phyloP scores from a whole-genome alignment of 2,888 invertebrate genomes.

The Trissoscelio sp. region DNA sequence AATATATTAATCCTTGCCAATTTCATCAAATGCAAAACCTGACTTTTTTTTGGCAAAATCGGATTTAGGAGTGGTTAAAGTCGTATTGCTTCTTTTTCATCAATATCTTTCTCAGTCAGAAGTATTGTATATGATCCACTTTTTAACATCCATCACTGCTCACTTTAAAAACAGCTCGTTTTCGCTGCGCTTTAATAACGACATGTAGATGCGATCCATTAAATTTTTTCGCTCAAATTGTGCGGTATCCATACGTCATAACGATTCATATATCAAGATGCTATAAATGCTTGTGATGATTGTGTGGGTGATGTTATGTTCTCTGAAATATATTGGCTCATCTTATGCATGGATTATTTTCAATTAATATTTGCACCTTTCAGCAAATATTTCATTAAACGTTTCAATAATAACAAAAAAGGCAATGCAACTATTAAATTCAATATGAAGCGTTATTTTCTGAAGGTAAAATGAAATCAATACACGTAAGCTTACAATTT shows the following conservation, averaged over 20 bases:
- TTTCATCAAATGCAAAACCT: conserved; percentile 23
- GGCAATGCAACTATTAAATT: background rate
- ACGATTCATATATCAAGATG: conserved; percentile 37
- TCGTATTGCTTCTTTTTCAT: conserved; percentile 14
- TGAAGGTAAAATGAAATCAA: too few species aligned
- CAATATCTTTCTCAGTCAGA: conserved; percentile 16
- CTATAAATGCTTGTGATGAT: conserved; percentile 37
- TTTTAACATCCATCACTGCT: conserved; percentile 37
- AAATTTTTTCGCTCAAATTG: conserved; percentile 42
- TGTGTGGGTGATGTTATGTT: conserved; percentile 31
- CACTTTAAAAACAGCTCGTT: conserved; percentile 31
- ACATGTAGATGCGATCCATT: conserved; percentile 48
- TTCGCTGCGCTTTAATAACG: conserved; percentile 44
- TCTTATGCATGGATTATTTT: conserved; percentile 16
- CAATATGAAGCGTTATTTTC: too few species aligned
- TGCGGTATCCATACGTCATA: conserved; percentile 38
- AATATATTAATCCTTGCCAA: conserved; percentile 28
- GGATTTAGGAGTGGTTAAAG: conserved; percentile 1
- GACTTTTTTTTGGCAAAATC: conserved; percentile 2
- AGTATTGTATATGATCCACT: conserved; percentile 23
- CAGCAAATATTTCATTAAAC: background rate
- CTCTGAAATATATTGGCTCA: conserved; percentile 30
- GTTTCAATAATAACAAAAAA: background rate
- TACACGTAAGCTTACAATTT: too few species aligned
- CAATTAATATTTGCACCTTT: background rate